A percentile compares a stretch with the other conserved stretches of the same genome.
Conservation (phyloP, 2,888 invertebrate species). For the Apocheima hispidaria region DNA sequence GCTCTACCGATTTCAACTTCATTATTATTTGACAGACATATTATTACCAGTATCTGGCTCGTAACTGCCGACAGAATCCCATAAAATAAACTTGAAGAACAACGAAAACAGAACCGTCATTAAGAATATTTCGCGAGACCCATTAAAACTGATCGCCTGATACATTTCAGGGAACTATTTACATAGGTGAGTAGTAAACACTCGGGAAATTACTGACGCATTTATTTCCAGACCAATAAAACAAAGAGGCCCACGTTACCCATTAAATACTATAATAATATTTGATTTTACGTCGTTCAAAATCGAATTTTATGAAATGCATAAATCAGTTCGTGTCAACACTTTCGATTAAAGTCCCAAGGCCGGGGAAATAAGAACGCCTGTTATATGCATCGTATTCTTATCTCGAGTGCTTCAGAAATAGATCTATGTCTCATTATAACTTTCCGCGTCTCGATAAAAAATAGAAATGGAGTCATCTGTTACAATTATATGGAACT, state of each 20-base stretch:
- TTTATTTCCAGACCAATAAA: constrained; percentile 69
- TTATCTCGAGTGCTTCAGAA: constrained; percentile 75
- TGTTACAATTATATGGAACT: constrained; percentile 62
- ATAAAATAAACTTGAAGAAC: constrained; percentile 25
- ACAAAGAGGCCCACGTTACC: constrained; percentile 66
- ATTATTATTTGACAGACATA: constrained; percentile 10
- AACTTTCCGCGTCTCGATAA: constrained; percentile 77
- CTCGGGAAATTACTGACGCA: constrained; percentile 48
- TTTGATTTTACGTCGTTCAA: constrained; percentile 75
- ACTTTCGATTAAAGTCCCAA: constrained; percentile 80
- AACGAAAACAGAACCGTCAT: constrained; percentile 33
- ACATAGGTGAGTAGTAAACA: constrained; percentile 41
- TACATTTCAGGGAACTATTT: constrained; percentile 38
- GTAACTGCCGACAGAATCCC: constrained; percentile 9
- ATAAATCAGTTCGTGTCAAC: constrained; percentile 82
- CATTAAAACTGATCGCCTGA: constrained; percentile 32
- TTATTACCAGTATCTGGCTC: constrained; percentile 10
- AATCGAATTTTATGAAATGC: constrained; percentile 69
- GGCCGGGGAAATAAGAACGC: constrained; percentile 67
- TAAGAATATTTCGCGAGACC: constrained; percentile 31
- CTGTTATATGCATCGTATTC: constrained; percentile 69
- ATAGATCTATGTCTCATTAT: constrained; percentile 79
- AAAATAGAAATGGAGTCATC: constrained; percentile 80
- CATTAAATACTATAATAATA: constrained; percentile 71
- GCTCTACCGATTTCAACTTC: neutral